phyloP scores from a whole-genome alignment of 2,797 vertebrate species.

The Diplodus sargus region DNA sequence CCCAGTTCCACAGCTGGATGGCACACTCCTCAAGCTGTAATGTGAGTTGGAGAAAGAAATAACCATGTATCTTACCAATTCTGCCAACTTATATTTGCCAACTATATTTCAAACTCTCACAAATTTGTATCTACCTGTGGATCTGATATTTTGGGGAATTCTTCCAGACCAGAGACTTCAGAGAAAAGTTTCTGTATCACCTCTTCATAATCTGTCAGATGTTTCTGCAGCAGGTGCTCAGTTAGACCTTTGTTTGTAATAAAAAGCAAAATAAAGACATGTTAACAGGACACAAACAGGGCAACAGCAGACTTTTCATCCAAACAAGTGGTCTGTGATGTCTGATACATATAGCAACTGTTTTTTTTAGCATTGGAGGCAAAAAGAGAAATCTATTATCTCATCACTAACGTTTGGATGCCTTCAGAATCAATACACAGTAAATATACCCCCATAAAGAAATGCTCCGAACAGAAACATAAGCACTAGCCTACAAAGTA shows the following conservation, averaged over 20 bases:
- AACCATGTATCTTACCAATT: slow-evolving; percentile 14
- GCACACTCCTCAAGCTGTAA: slow-evolving; percentile 89
- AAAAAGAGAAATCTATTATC: not conserved
- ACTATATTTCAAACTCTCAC: not conserved
- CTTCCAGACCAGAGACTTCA: slow-evolving; percentile 75
- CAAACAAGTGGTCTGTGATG: not conserved
- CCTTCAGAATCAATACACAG: not conserved
- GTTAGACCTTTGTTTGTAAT: slow-evolving; percentile 70
- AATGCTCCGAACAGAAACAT: not conserved
- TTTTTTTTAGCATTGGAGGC: not conserved
- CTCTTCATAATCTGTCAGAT: slow-evolving; percentile 69
- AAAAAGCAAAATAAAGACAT: slow-evolving; percentile 8
- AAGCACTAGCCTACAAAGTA: not conserved
- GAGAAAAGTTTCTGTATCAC: slow-evolving; percentile 86
- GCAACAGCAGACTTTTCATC: not conserved
- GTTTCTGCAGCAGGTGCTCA: slow-evolving; percentile 79
- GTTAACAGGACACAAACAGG: not conserved
- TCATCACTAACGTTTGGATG: not conserved
- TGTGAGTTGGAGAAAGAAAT: slow-evolving; percentile 4
- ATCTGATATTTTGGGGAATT: slow-evolving; percentile 68
- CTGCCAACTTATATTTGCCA: not conserved
- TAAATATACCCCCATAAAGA: not conserved
- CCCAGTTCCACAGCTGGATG: slow-evolving; percentile 95
- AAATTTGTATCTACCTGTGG: slow-evolving; percentile 78
- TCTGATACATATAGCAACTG: not conserved